Base-by-base conservation (phyloP, 1,140 invertebrate genomes). In the Pygmarrhopalites habei region DNA sequence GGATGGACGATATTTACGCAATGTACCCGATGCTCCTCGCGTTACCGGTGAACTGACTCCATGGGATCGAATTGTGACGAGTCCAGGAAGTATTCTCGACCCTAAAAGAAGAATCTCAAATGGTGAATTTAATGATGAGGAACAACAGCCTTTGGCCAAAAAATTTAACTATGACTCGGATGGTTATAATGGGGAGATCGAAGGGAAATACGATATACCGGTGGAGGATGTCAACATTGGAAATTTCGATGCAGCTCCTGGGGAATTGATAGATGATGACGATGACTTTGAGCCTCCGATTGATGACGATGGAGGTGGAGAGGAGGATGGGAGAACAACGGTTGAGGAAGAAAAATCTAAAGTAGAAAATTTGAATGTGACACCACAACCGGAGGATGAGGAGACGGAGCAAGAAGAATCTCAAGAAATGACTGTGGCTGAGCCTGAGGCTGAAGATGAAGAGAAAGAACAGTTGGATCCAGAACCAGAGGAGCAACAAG, bases 21-120 rank as follows among this genome's bases (percentile, higher is more conserved):
- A 82, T 39, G 75, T 90, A 65, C 89, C 89, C 5, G 88, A 90
- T 46, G 88, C 88, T 29, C 88, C 89, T 10, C 79, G 88, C 68
- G 66, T 70, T 19, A 41, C 29, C 10, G 64, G 65, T 28, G 69
- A 62, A 7, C 30, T 68, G 21, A 57, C 57, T 17, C 60, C 60
- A 14, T 70, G 68, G 68, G 69, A 70, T 23, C 41, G 68, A 7
- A 43, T 35, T 5, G 39, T 60, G 21, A 51, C 52, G 41, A 49
- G 55, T 25, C 49, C 39, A 15, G 65, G 29, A 41, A 56, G 39
- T 23, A 41, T 41, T 17, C 15, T 39, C 17, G 55, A 56, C 28
- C 14, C 14, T 23, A 51, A 52, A 46, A 19, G 66, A 49, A 63
- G 59, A 41, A 62, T 62, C 23, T 66, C 64, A 3, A 62, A 55